Base-by-base conservation (phyloP, 37 sponge, comb jelly and placozoan species). In the Haliclona indistincta region DNA sequence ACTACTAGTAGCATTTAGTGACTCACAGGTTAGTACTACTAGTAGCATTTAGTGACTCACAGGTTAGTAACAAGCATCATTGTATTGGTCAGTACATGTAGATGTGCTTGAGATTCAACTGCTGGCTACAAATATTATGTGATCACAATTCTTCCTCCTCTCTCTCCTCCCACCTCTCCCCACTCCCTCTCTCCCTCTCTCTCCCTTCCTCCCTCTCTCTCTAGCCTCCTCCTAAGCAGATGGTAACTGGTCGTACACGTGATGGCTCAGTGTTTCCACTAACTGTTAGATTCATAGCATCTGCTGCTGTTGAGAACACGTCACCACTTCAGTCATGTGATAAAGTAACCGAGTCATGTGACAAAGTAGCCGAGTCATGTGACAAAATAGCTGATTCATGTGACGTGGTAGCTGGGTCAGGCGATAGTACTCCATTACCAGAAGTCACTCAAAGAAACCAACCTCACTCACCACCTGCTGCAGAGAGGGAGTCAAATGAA, bases 181-280 rank as follows among this genome's bases (percentile, higher is more conserved):
- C 63, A 28, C 45, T 40, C 28, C 25, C 64, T 75, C 71, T 47
- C 68, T 38, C 75, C 1, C 56, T 62, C 74, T 62, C 39, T 40
- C 41, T 29, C 4, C 22, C 54, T 29, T 43, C 19, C 54, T 52
- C 61, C 61, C 60, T 4, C 37, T 25, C 22, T 10, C 38, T 58
- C 4, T 38, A 79, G 76, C 23, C 56, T 0, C 54, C 70, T 55
- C 43, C 38, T 23, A 78, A 71, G 38, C 88, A 87, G 47, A 62
- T 73, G 30, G 64, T 86, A 4, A 93, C 94, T 32, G 94, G 94
- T 0, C 51, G 86, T 40, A 73, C 90, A 22, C 85, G 54, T 23
- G 80, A 73, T 63, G 80, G 70, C 61, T 78, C 77, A 25, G 75
- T 61, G 29, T 93, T 94, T 63, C 91, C 95, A 22, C 61, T 90